These are phyloP conservation scores for Pocillopora grandis DNA, from an alignment of 92 coral and sea anemone species.

Conservation along the genomic window DNA sequence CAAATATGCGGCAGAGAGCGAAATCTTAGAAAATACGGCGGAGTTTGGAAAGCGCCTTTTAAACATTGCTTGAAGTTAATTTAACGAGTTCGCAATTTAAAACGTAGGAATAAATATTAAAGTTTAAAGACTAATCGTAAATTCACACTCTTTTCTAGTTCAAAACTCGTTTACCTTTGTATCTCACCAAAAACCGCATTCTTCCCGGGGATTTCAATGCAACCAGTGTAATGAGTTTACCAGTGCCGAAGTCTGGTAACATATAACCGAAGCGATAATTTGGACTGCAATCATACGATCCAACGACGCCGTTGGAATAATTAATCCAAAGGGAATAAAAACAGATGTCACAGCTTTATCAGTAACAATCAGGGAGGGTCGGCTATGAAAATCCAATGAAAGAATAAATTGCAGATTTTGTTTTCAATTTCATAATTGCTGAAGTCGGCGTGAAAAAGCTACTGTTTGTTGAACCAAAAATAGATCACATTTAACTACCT, in stretches of 20 bases:
- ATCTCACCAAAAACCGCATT: background rate
- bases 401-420: background rate
- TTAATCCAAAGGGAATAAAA: constrained; percentile 11
- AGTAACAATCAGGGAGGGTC: constrained; percentile 25
- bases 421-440: constrained; percentile 11
- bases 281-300: constrained; percentile 15
- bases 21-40: background rate
- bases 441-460: constrained; percentile 15
- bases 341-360: constrained; percentile 37
- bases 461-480: constrained; percentile 3
- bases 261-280: constrained; percentile 15
- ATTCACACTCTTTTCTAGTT: background rate
- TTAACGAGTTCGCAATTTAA: background rate
- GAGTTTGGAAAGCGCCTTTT: background rate
- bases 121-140: constrained; percentile 38
- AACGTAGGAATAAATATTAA: constrained; percentile 5
- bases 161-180: background rate
- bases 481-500: background rate
- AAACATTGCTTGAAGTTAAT: background rate
- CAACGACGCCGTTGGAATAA: constrained; percentile 19
- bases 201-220: background rate
- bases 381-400: constrained; percentile 23
- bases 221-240: background rate
- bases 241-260: background rate
- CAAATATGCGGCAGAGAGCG: too few species aligned